Evolutionary conservation across 2,113 vertebrate species (phyloP).

Genomic region (Regulus satrapa): DNA sequence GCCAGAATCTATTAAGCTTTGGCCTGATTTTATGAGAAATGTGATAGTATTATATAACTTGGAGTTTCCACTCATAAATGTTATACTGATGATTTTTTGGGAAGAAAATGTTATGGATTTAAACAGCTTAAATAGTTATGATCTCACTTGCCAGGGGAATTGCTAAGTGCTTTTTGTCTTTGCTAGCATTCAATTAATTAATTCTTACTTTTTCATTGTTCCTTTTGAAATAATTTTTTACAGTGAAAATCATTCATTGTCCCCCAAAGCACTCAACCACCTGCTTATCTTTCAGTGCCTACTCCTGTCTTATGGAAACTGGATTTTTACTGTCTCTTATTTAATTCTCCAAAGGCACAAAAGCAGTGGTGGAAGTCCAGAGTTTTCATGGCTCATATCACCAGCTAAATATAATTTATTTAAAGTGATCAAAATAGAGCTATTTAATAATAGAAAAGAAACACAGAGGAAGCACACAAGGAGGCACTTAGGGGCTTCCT

Average conservation of each 20-base stretch:
- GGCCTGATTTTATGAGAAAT: not conserved
- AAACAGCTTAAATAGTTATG: not conserved
- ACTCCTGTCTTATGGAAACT: not conserved
- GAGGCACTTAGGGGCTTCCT: not conserved
- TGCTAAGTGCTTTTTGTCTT: not conserved
- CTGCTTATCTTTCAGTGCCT: not conserved
- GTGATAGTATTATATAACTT: not conserved
- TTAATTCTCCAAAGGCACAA: not conserved
- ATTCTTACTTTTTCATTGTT: not conserved
- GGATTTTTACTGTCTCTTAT: not conserved
- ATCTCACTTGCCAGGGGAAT: not conserved
- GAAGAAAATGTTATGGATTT: not conserved
- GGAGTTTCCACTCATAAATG: not conserved
- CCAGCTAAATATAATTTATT: not conserved
- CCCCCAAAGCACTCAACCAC: not conserved
- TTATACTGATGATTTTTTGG: not conserved
- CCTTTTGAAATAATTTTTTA: not conserved
- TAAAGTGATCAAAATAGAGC: not conserved
- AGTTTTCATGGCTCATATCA: not conserved
- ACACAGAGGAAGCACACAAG: not conserved
- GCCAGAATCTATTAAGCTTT: not conserved
- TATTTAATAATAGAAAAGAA: slow-evolving; percentile 11
- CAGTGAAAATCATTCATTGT: not conserved
- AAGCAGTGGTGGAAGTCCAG: not conserved
- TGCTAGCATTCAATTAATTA: not conserved